These are phyloP conservation scores for Phyllotreta cruciferae DNA, from an alignment of 2,888 invertebrate genomes.

Conservation along the genomic window DNA sequence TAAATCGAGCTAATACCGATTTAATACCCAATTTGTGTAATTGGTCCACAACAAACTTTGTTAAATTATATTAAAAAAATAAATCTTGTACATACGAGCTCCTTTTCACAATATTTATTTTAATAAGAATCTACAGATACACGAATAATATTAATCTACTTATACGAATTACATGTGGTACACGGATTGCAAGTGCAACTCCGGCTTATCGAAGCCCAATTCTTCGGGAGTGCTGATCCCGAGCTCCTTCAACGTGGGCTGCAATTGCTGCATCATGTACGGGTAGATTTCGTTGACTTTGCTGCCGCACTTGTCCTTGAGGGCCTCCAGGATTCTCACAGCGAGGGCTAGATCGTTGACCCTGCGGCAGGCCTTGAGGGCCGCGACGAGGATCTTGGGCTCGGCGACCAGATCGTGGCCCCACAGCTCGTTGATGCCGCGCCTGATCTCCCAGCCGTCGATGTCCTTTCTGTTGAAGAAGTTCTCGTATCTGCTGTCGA, in stretches of 20 bases:
- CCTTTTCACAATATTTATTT: not conserved
- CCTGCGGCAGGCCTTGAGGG: conserved; percentile 88
- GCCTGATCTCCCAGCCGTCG: conserved; percentile 94
- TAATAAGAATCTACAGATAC: conserved; percentile 4
- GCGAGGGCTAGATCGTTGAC: conserved; percentile 94
- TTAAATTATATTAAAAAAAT: too few species aligned
- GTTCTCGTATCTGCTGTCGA: conserved; percentile 80
- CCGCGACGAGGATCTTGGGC: conserved; percentile 86
- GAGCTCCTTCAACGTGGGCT: conserved; percentile 90
- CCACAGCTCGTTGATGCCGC: conserved; percentile 87
- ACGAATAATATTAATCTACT: conserved; percentile 39
- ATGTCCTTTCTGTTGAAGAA: conserved; percentile 88
- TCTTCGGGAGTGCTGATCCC: conserved; percentile 95
- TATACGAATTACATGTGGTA: conserved; percentile 72
- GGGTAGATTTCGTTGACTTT: conserved; percentile 82
- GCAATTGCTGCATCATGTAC: conserved; percentile 87
- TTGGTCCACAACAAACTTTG: too few species aligned
- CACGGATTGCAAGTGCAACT: conserved; percentile 82
- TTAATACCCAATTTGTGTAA: too few species aligned
- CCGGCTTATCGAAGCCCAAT: conserved; percentile 96
- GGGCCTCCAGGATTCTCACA: conserved; percentile 89
- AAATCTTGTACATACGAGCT: too few species aligned
- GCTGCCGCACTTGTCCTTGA: conserved; percentile 86
- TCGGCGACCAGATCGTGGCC: conserved; percentile 94
- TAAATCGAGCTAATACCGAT: too few species aligned